Evolutionary conservation across 2,113 vertebrate genomes (phyloP).

Genomic region (Anas platyrhynchos): DNA sequence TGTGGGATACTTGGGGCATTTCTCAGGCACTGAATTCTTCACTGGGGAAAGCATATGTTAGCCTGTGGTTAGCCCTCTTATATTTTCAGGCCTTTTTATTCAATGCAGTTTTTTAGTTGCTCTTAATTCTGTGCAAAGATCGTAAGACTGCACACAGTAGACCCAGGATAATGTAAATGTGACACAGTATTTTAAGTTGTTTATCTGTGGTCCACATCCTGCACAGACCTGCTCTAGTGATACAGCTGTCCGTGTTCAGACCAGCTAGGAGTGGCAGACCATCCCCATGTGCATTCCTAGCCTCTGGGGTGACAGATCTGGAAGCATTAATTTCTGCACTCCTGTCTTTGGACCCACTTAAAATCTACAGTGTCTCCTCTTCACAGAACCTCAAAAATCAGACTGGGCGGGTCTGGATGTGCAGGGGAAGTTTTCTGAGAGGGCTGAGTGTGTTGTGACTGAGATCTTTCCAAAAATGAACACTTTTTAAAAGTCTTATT

Average conservation of each 20-base stretch:
- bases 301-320: background rate
- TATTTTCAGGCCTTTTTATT: background rate
- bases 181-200: background rate
- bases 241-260: background rate
- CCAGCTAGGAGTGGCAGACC: background rate
- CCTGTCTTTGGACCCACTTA: background rate
- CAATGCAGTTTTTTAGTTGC: background rate
- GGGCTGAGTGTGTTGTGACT: background rate
- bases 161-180: rapidly evolving
- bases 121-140: background rate
- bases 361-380: background rate
- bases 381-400: background rate
- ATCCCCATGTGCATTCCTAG: background rate
- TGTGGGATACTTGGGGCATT: background rate
- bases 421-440: background rate
- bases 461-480: background rate
- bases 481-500: background rate
- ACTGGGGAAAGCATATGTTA: rapidly evolving
- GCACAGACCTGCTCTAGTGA: background rate
- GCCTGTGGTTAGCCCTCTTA: background rate
- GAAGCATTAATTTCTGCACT: background rate
- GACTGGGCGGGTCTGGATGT: background rate
- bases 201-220: background rate
- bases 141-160: background rate
- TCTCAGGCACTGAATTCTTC: background rate